Evolutionary conservation across 2,888 invertebrate genomes (phyloP), one percentile per base, ranked within the genome.

Genomic region (Drosophila greeni): DNA sequence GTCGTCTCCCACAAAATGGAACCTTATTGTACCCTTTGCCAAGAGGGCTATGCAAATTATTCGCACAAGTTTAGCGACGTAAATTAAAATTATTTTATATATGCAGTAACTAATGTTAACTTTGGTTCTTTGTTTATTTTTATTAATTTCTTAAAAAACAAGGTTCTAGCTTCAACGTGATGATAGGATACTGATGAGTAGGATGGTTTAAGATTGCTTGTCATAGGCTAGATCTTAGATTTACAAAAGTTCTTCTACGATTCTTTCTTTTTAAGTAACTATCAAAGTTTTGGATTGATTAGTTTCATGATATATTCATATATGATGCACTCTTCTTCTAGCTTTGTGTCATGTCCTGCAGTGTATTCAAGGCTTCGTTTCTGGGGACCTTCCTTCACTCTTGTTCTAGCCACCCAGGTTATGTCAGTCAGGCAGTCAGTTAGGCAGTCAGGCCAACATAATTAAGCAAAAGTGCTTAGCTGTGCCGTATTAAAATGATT

Each of bases 391-490:
- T 45, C 29, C 29, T 29, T 18, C 18, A 31, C 45, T 47, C 29
- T 18, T 18, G 18, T 33, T 57, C 11, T 55, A 36, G 37, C 69
- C 61, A 60, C 42, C 66, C 68, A 69, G 74, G 76, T 78, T 78
- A 82, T 75, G 78, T 76, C 82, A 82, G 77, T 43, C 54, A 49
- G 47, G 37, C 56, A 47, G 66, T 66, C 57, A 52, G 66, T 57
- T 51, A 52, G 66, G 42, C 61, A 60, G 66, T 67, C 53, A 40
- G 57, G 66, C 66, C 80, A 82, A 80, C 78, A 79, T 79, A 79
- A 79, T 79, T 79, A 79, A 82, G 78, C 78, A 79, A 79, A 79
- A 79, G 78, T 79, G 78, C 78, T 82, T 79, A 82, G 78, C 78
- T 79, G 77, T 67, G 78, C 78, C 75, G 67, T 82, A 79, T 79